Percentiles rank a stretch among this genome's conserved stretches.
Evolutionary conservation across 2,888 invertebrate species (phyloP).

Genomic region (Meiosimyza decipiens): DNA sequence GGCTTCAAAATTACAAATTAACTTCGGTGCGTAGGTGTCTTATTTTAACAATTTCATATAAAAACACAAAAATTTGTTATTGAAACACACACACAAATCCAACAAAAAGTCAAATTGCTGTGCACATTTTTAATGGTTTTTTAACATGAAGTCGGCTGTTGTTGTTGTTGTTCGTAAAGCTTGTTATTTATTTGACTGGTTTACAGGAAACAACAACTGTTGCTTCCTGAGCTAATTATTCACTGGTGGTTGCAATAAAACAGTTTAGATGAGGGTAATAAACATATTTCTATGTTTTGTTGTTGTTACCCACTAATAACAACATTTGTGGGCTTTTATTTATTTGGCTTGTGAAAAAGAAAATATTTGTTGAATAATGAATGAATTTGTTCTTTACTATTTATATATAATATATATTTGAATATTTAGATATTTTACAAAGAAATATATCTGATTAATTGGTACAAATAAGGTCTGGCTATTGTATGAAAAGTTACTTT

Average conservation of each 20-base stretch:
- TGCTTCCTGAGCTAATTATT: slow-evolving; percentile 59
- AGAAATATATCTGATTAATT: too few relatives aligned
- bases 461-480: too few relatives aligned
- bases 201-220: slow-evolving; percentile 46
- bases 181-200: slow-evolving; percentile 13
- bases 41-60: too few relatives aligned
- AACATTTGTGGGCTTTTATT: not conserved
- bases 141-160: not conserved
- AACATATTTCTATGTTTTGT: slow-evolving; percentile 18
- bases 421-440: too few relatives aligned
- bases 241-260: slow-evolving; percentile 50
- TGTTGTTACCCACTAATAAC: not conserved
- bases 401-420: too few relatives aligned
- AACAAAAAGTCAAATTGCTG: slow-evolving; percentile 16
- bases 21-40: too few relatives aligned
- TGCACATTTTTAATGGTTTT: not conserved
- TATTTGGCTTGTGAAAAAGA: not conserved
- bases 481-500: too few relatives aligned
- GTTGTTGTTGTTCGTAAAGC: not conserved
- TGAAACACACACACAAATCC: too few relatives aligned
- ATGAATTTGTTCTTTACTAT: too few relatives aligned
- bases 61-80: too few relatives aligned
- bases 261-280: slow-evolving; percentile 31
- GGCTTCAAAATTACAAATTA: too few relatives aligned
- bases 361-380: not conserved